A percentile compares a stretch with the other conserved stretches of the same genome.
These are phyloP conservation scores for Fundulus diaphanus DNA, from an alignment of 2,797 vertebrate species.

Conservation along the genomic window DNA sequence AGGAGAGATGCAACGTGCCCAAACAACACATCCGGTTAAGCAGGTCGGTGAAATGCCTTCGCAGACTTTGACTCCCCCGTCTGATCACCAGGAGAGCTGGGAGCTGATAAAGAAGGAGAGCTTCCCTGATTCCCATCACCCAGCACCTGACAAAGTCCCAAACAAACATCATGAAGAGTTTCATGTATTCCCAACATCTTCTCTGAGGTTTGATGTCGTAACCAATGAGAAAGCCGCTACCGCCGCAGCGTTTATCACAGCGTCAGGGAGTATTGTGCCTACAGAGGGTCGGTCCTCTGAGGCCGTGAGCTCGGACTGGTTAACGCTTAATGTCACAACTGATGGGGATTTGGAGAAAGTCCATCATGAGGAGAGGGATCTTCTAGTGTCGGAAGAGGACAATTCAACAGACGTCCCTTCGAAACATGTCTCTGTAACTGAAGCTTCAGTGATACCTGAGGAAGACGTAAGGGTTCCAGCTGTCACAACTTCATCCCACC, in stretches of 20 bases:
- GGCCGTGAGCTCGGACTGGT: conserved; percentile 13
- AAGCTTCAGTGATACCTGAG: conserved; percentile 28
- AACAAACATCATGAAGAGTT: conserved; percentile 28
- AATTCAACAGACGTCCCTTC: conserved; percentile 19
- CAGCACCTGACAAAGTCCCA: conserved; percentile 36
- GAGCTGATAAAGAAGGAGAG: conserved; percentile 46
- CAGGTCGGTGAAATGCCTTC: conserved; percentile 31
- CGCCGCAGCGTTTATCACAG: conserved; percentile 16
- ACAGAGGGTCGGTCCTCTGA: conserved; percentile 22
- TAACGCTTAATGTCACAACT: conserved; percentile 22
- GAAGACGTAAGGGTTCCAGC: conserved; percentile 26
- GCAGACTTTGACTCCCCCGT: conserved; percentile 28
- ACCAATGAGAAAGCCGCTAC: conserved; percentile 14
- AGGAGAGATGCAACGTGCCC: conserved; percentile 80
- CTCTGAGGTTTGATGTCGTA: conserved; percentile 4
- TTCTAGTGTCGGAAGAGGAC: conserved; percentile 42
- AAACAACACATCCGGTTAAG: conserved; percentile 77
- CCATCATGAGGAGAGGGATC: conserved; percentile 18
- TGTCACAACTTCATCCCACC: conserved; percentile 9
- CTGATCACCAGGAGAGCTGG: conserved; percentile 37
- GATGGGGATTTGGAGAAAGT: conserved; percentile 22
- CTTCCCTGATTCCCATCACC: conserved; percentile 43
- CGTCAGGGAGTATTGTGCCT: conserved; percentile 4
- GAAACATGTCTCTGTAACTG: conserved; percentile 8
- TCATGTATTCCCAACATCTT: conserved; percentile 14